These are phyloP conservation scores for Pangasius mekongensis DNA, from an alignment of 2,797 vertebrate species.

Conservation along the genomic window DNA sequence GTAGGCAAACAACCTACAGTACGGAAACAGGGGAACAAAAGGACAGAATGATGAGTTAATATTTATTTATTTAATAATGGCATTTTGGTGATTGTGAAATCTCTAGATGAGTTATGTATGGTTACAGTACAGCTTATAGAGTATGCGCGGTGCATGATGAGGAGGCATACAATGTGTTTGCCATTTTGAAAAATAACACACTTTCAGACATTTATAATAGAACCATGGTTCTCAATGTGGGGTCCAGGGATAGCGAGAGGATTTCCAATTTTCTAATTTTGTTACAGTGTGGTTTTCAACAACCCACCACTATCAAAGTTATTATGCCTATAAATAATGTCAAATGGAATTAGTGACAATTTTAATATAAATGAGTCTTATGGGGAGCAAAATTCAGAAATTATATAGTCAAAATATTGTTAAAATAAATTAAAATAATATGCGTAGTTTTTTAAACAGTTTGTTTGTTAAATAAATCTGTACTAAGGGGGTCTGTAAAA, in stretches of 20 bases:
- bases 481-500: background rate
- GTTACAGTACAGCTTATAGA: background rate
- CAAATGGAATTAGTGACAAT: background rate
- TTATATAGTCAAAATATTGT: background rate
- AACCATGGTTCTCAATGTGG: background rate
- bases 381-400: background rate
- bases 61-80: background rate
- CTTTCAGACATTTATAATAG: background rate
- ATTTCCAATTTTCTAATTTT: background rate
- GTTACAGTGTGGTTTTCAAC: background rate
- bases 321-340: background rate
- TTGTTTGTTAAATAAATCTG: background rate
- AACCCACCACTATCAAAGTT: background rate
- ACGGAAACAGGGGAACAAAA: background rate
- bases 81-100: background rate
- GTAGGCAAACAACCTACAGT: conserved; percentile 1
- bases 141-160: background rate
- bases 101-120: background rate
- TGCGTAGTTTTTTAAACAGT: background rate
- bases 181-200: background rate
- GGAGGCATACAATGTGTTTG: background rate
- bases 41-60: background rate
- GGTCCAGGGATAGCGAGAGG: background rate
- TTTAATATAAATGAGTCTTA: background rate
- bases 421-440: background rate